Conservation (phyloP, 92 coral and sea anemone species). For the Porites cylindrica region DNA sequence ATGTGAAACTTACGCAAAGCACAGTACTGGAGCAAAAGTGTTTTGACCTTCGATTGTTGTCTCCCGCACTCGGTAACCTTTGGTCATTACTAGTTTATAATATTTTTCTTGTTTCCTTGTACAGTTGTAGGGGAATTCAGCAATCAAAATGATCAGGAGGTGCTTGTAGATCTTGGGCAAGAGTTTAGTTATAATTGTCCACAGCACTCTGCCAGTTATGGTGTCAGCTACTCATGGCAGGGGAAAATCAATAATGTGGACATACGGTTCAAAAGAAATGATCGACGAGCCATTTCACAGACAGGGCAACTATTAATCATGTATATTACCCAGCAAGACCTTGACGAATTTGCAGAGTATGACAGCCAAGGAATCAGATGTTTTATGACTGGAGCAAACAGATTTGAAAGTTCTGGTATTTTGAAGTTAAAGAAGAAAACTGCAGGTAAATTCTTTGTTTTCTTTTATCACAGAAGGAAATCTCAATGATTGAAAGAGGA, state of each 20-base stretch:
- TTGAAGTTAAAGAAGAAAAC: not conserved
- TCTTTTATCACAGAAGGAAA: too few relatives aligned
- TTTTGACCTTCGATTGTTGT: too few relatives aligned
- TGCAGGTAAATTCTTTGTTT: not conserved
- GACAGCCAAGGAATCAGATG: constrained; percentile 8
- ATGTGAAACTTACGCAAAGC: too few relatives aligned
- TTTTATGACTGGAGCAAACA: constrained; percentile 7
- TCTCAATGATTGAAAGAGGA: too few relatives aligned
- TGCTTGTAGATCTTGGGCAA: constrained; percentile 19
- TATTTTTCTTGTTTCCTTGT: not conserved
- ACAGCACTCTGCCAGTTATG: not conserved
- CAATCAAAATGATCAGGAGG: not conserved
- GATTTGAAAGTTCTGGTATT: not conserved
- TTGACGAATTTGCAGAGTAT: not conserved
- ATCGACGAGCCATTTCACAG: constrained; percentile 10
- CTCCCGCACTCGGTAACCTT: too few relatives aligned
- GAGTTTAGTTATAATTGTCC: constrained; percentile 29
- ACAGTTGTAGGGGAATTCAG: not conserved
- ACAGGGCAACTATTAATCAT: constrained; percentile 45
- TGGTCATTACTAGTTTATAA: too few relatives aligned
- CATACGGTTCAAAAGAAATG: not conserved
- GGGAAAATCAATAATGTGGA: not conserved
- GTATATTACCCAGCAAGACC: constrained; percentile 30
- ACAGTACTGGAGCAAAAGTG: too few relatives aligned
- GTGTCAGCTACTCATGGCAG: constrained; percentile 2